phyloP scores from a whole-genome alignment of 2,888 invertebrate genomes.

The Drosophila differens region DNA sequence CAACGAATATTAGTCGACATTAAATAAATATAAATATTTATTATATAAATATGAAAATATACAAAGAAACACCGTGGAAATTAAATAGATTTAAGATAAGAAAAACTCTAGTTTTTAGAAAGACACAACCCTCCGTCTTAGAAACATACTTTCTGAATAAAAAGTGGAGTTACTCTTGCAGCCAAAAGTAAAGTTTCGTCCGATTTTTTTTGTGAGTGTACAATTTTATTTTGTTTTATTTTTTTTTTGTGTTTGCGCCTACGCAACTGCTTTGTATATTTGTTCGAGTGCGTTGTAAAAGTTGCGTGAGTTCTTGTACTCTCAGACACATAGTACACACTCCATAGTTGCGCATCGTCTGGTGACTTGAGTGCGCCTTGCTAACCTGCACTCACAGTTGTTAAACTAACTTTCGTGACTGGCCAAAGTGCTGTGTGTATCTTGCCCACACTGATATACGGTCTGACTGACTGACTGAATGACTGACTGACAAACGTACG shows the following conservation, averaged over 20 bases:
- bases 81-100: neutral
- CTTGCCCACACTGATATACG: neutral
- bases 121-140: rapidly evolving
- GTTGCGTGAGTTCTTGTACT: conserved; percentile 73
- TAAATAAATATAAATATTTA: neutral
- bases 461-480: neutral
- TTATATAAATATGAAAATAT: too few relatives aligned
- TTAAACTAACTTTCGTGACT: conserved; percentile 77
- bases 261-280: conserved; percentile 31
- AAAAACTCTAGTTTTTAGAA: neutral
- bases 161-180: neutral
- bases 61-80: too few relatives aligned
- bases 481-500: neutral
- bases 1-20: rapidly evolving
- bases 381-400: conserved; percentile 69
- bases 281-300: conserved; percentile 44
- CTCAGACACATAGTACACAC: conserved; percentile 68
- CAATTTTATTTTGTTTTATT: neutral
- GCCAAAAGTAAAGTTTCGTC: neutral
- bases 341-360: conserved; percentile 51
- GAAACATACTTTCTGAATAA: neutral
- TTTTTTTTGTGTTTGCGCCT: conserved; percentile 19
- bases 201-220: neutral
- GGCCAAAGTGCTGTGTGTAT: conserved; percentile 57
- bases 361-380: conserved; percentile 62